phyloP scores from a whole-genome alignment of 2,888 invertebrate species.

The Napeogenes inachia region DNA sequence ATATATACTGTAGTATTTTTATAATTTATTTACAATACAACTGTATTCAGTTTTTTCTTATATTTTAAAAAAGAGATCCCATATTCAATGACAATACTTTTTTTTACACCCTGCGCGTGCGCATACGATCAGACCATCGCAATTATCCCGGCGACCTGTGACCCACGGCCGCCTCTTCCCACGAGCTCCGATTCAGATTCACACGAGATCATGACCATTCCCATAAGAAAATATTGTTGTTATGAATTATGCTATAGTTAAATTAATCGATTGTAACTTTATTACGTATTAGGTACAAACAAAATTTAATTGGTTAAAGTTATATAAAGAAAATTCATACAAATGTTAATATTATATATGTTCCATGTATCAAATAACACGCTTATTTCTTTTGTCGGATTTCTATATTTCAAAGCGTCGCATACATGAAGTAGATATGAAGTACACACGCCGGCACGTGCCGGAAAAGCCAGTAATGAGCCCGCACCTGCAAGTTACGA shows the following conservation, averaged over 20 bases:
- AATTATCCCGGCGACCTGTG: conserved; percentile 68
- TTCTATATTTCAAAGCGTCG: background rate
- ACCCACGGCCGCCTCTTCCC: conserved; percentile 50
- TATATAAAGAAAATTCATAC: no score
- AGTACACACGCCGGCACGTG: conserved; percentile 69
- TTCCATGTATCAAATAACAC: no score
- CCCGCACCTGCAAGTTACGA: conserved; percentile 72
- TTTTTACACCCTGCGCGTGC: conserved; percentile 37
- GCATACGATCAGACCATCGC: conserved; percentile 41
- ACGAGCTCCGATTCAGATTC: conserved; percentile 53
- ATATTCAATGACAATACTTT: no score
- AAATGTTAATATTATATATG: no score
- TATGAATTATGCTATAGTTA: background rate
- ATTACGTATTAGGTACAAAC: background rate
- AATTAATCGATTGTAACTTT: background rate
- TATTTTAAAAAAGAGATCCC: no score
- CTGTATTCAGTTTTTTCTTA: no score
- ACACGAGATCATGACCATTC: conserved; percentile 69
- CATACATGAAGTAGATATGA: conserved; percentile 41
- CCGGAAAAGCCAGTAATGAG: conserved; percentile 71
- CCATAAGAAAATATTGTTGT: conserved; percentile 52
- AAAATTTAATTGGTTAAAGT: no score
- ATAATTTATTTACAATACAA: no score
- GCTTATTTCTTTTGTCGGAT: background rate
- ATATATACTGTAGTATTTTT: no score